phyloP scores from a whole-genome alignment of 2,113 vertebrate species.

The human (Homo sapiens) region DNA sequence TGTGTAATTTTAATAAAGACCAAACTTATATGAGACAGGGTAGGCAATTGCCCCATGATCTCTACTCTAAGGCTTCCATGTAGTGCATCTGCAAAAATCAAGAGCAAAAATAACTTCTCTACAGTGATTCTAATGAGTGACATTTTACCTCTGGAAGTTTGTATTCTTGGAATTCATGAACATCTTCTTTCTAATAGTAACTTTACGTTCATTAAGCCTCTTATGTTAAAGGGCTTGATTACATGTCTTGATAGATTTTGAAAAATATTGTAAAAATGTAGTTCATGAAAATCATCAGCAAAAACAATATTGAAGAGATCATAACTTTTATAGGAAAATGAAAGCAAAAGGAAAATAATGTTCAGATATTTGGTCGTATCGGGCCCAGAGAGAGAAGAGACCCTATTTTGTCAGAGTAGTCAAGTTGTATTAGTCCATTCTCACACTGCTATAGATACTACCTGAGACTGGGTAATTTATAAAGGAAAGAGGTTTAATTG shows the following conservation, averaged over 20 bases:
- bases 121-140: not conserved
- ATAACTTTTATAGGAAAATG: not conserved
- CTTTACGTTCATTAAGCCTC: not conserved
- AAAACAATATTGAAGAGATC: not conserved
- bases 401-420: not conserved
- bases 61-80: not conserved
- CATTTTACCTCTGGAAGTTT: not conserved
- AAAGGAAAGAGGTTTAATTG: too few species aligned
- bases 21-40: not conserved
- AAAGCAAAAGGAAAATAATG: not conserved
- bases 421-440: too few species aligned
- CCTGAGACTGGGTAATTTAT: too few species aligned
- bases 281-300: not conserved
- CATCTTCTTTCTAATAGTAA: not conserved
- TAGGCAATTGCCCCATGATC: not conserved
- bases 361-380: not conserved
- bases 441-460: too few species aligned
- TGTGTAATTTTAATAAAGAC: not conserved
- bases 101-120: not conserved
- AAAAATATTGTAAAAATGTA: not conserved
- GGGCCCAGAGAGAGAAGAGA: accelerated
- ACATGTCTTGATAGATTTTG: not conserved
- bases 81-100: not conserved
- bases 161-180: not conserved
- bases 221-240: not conserved